Conservation (phyloP, 2,113 vertebrate species). For the Gallinago undulata region DNA sequence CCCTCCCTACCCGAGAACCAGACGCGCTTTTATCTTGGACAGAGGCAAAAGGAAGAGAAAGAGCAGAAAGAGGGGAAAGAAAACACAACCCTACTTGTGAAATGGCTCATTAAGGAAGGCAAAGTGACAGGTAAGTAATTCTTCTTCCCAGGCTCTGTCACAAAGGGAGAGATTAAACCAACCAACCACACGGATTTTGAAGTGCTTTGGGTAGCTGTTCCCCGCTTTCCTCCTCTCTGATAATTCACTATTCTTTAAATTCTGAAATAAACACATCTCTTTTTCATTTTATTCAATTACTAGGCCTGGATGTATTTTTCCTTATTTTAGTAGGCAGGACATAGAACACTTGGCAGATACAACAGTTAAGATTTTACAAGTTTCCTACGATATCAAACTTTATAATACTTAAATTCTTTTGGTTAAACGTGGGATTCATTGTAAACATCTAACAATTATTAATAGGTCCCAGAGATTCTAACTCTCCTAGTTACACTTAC, state of each 20-base stretch:
- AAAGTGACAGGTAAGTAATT: constrained; percentile 59
- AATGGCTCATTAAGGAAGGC: constrained; percentile 51
- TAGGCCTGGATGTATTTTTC: background rate
- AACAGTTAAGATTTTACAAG: background rate
- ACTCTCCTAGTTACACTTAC: background rate
- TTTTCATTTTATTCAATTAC: background rate
- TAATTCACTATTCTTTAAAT: background rate
- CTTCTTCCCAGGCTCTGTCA: constrained; percentile 50
- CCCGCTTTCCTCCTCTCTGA: background rate
- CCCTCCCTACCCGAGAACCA: constrained; percentile 31
- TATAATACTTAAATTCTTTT: background rate
- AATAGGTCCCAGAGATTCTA: background rate
- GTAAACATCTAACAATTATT: background rate
- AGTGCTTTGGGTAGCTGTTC: background rate
- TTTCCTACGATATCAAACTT: background rate
- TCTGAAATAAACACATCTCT: background rate
- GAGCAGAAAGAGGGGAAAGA: constrained; percentile 24
- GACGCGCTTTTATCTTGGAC: constrained; percentile 53
- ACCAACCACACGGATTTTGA: constrained; percentile 11
- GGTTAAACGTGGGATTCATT: background rate
- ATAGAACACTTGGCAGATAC: background rate
- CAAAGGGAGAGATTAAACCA: constrained; percentile 48
- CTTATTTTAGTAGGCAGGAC: background rate
- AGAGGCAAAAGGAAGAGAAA: constrained; percentile 50
- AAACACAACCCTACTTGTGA: constrained; percentile 42